phyloP scores from a whole-genome alignment of 2,888 invertebrate species.

The Elaeidobius kamerunicus region DNA sequence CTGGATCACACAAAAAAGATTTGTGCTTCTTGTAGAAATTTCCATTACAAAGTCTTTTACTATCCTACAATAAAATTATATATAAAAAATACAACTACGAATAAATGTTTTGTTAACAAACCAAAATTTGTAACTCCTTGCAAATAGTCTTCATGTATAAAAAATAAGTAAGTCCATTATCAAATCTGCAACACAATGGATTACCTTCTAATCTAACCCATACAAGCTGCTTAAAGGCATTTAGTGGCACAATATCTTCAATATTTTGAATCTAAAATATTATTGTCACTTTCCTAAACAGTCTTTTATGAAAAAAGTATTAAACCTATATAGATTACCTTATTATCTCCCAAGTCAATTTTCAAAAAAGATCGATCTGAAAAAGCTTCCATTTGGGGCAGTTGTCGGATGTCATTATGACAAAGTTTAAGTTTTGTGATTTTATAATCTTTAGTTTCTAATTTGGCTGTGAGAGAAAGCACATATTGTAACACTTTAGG shows the following conservation, averaged over 20 bases:
- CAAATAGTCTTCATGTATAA: constrained; percentile 23
- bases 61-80: neutral
- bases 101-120: constrained; percentile 19
- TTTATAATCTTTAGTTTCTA: constrained; percentile 1
- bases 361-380: constrained; percentile 6
- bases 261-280: constrained; percentile 24
- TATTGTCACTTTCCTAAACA: neutral
- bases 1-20: constrained; percentile 23
- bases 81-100: neutral
- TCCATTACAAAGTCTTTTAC: neutral
- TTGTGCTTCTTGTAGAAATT: constrained; percentile 15
- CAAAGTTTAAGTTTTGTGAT: constrained; percentile 15
- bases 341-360: constrained; percentile 29
- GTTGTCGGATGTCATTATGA: constrained; percentile 25
- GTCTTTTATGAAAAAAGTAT: neutral
- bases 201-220: constrained; percentile 25
- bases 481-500: constrained; percentile 24
- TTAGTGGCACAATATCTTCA: constrained; percentile 21
- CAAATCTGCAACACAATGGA: constrained; percentile 28
- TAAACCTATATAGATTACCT: constrained; percentile 13
- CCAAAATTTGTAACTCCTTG: constrained; percentile 19
- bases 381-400: constrained; percentile 19
- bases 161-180: constrained; percentile 26
- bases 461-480: constrained; percentile 8
- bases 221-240: constrained; percentile 14